These are phyloP conservation scores for Manacus vitellinus DNA, from an alignment of 2,113 vertebrate species.

Conservation along the genomic window DNA sequence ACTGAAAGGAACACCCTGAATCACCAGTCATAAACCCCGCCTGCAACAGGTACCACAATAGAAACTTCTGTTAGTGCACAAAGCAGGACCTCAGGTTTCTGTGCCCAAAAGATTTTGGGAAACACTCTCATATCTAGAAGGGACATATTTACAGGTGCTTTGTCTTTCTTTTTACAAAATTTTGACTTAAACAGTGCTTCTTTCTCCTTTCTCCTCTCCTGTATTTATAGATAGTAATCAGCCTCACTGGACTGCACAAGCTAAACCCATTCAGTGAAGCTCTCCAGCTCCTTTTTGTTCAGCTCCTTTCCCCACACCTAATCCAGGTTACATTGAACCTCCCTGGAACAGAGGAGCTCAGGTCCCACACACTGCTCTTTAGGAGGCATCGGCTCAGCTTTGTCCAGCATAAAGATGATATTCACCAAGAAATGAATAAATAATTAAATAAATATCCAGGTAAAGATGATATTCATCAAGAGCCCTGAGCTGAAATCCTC, in stretches of 20 bases:
- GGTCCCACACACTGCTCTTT: not conserved
- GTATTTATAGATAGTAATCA: not conserved
- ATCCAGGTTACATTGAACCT: not conserved
- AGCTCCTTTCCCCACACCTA: not conserved
- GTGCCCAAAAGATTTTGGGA: not conserved
- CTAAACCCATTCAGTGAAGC: not conserved
- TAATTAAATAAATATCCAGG: not conserved
- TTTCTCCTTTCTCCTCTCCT: not conserved
- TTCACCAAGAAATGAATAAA: not conserved
- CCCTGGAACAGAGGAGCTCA: not conserved
- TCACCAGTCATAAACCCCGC: not conserved
- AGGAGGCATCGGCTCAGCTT: not conserved
- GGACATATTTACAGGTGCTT: not conserved
- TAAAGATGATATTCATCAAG: not conserved
- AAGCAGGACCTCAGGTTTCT: not conserved
- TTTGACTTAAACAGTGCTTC: not conserved
- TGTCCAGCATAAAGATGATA: not conserved
- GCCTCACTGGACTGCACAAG: not conserved
- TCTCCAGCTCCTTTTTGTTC: not conserved
- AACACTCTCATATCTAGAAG: not conserved
- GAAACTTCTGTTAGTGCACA: accelerated
- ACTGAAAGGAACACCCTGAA: not conserved
- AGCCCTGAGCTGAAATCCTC: not conserved
- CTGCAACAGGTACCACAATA: not conserved
- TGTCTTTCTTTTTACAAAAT: not conserved